A percentile compares a stretch with the other conserved stretches of the same genome.
Conservation (phyloP, 2,113 vertebrate genomes). For the Fregata magnificens region DNA sequence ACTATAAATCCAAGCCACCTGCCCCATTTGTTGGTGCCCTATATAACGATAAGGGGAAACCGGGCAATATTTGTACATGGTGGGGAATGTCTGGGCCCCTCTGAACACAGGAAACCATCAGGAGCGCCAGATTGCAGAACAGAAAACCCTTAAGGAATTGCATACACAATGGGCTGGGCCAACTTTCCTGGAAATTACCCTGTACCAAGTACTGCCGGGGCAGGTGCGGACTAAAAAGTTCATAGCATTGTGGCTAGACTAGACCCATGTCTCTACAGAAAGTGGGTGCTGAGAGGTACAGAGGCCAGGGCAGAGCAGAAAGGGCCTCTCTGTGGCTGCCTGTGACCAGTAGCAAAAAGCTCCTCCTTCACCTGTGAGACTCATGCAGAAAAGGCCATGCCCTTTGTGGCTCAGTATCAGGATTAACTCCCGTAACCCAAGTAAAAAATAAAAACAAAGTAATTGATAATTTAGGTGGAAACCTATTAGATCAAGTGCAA, state of each 20-base stretch:
- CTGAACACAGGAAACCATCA: background rate
- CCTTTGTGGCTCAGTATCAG: background rate
- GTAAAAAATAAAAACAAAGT: constrained; percentile 34
- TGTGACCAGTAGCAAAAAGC: background rate
- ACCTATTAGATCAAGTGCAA: constrained; percentile 31
- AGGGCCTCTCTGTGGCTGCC: background rate
- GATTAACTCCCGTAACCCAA: background rate
- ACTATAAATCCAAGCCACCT: background rate
- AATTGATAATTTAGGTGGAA: constrained; percentile 55
- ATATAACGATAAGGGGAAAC: background rate
- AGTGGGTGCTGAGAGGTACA: background rate
- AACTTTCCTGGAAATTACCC: background rate
- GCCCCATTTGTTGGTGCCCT: background rate
- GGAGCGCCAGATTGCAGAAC: background rate
- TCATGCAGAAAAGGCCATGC: background rate
- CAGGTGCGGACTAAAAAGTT: background rate
- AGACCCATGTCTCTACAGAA: background rate
- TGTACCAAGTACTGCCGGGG: background rate
- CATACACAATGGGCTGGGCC: background rate
- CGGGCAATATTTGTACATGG: background rate
- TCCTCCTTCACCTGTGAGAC: background rate
- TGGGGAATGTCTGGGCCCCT: rapidly evolving
- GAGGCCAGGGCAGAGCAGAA: background rate
- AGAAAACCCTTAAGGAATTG: background rate
- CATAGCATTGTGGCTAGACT: too few relatives aligned